Evolutionary conservation across 2,888 invertebrate species (phyloP).

Genomic region (Tiliacea citrago): DNA sequence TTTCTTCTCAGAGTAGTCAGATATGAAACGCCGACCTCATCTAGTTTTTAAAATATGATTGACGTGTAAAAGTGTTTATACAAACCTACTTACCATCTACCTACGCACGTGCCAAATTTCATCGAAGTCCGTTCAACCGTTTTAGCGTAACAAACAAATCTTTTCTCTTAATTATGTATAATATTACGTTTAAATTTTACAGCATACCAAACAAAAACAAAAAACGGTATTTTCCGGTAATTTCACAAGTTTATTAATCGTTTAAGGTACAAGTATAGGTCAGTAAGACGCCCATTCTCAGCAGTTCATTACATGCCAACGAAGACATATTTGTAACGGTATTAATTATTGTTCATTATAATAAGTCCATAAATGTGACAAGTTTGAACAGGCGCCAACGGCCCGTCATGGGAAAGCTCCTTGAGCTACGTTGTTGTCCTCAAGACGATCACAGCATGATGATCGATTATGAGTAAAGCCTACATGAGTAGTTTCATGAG

Average conservation of each 20-base stretch:
- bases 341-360: constrained; percentile 23
- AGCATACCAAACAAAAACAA: neutral
- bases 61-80: too few species aligned
- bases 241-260: constrained; percentile 4
- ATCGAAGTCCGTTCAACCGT: too few species aligned
- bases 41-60: too few species aligned
- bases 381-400: constrained; percentile 37
- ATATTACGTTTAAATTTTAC: too few species aligned
- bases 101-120: too few species aligned
- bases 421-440: constrained; percentile 15
- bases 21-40: too few species aligned
- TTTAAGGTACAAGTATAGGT: constrained; percentile 16
- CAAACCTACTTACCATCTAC: too few species aligned
- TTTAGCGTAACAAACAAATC: too few species aligned
- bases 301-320: constrained; percentile 1
- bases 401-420: neutral
- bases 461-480: neutral
- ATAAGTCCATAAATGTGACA: neutral
- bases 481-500: neutral
- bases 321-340: constrained; percentile 22
- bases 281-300: constrained; percentile 29
- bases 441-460: neutral
- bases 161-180: too few species aligned
- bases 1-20: too few species aligned
- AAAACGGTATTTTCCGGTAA: constrained; percentile 8